Percentiles rank a stretch among this genome's conserved stretches.
Conservation (phyloP, 1,140 invertebrate species). For the Cotesia chilonis region DNA sequence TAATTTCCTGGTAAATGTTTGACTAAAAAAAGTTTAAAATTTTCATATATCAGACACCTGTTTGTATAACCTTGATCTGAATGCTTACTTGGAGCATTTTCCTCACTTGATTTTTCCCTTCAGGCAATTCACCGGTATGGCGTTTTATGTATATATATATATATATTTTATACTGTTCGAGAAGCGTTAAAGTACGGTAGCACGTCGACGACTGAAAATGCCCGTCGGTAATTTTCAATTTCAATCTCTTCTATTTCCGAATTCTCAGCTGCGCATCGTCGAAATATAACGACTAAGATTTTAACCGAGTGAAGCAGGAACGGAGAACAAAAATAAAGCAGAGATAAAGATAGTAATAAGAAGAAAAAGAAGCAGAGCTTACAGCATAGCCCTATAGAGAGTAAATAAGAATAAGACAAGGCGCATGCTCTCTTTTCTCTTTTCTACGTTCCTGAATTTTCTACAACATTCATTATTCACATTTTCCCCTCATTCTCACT, state of each 20-base stretch:
- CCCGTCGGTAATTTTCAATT: slow-evolving; percentile 40
- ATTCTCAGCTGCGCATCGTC: slow-evolving; percentile 37
- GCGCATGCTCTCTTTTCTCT: background rate
- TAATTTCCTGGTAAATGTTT: background rate
- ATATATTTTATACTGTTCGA: too few species aligned
- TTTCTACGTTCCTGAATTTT: slow-evolving; percentile 9
- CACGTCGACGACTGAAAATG: slow-evolving; percentile 11
- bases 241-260: slow-evolving; percentile 40
- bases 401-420: too few species aligned
- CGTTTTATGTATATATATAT: background rate
- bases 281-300: slow-evolving; percentile 12
- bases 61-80: slow-evolving; percentile 16
- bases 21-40: too few species aligned
- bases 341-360: background rate
- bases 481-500: background rate
- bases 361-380: background rate
- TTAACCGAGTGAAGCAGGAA: background rate
- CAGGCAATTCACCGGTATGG: background rate
- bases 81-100: slow-evolving; percentile 20
- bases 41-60: background rate
- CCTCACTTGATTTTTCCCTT: slow-evolving; percentile 11
- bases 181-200: background rate
- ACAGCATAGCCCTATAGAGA: too few species aligned
- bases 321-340: background rate
- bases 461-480: slow-evolving; percentile 25